Evolutionary conservation across 2,888 invertebrate genomes (phyloP).

Genomic region (Petrolisthes cinctipes): DNA sequence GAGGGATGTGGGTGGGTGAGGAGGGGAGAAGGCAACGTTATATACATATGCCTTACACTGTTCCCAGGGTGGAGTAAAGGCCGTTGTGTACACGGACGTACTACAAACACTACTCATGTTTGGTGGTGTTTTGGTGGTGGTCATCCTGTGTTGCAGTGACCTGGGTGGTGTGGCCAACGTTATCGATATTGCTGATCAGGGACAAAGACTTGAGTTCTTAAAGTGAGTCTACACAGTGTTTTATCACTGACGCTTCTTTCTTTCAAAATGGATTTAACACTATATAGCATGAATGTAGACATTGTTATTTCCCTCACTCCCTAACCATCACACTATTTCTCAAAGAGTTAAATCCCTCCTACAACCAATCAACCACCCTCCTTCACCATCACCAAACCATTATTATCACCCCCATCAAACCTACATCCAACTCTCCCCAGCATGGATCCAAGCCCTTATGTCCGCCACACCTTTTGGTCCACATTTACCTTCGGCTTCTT

Average conservation of each 20-base stretch:
- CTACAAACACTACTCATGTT: background rate
- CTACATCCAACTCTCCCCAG: constrained; percentile 1
- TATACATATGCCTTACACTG: too few species aligned
- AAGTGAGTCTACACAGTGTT: background rate
- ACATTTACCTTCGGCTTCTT: constrained; percentile 19
- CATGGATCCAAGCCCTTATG: constrained; percentile 27
- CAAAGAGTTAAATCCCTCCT: background rate
- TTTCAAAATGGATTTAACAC: too few species aligned
- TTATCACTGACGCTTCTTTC: too few species aligned
- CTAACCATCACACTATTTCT: background rate
- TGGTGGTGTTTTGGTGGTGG: background rate
- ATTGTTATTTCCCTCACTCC: too few species aligned
- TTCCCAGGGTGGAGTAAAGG: background rate
- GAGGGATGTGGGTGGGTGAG: too few species aligned
- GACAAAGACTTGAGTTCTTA: background rate
- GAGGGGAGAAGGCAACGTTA: too few species aligned
- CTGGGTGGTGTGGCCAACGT: background rate
- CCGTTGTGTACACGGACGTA: background rate
- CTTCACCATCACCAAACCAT: too few species aligned
- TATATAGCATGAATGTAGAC: too few species aligned
- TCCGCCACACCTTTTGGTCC: constrained; percentile 38
- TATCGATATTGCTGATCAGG: background rate
- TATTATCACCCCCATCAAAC: background rate
- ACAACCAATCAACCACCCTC: background rate
- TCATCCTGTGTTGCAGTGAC: background rate